Conservation (phyloP, 2,888 invertebrate species). For the Drosophila putrida region DNA sequence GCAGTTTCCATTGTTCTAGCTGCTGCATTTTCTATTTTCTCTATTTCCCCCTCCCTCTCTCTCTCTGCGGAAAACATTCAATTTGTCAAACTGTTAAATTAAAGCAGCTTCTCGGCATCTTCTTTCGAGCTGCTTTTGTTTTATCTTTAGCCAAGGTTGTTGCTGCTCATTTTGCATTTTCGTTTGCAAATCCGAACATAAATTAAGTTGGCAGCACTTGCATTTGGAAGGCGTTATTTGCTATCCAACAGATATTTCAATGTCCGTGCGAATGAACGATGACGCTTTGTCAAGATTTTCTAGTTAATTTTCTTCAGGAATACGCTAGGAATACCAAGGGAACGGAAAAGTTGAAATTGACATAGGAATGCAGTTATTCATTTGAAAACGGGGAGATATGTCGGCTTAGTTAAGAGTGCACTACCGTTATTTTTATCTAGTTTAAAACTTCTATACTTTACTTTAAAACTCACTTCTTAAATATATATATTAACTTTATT, state of each 20-base stretch:
- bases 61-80: conserved; percentile 55
- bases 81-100: conserved; percentile 77
- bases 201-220: conserved; percentile 72
- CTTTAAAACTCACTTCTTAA: too few relatives aligned
- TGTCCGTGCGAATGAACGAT: conserved; percentile 53
- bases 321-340: neutral
- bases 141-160: conserved; percentile 22
- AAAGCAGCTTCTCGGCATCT: conserved; percentile 44
- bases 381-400: neutral
- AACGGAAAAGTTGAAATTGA: neutral
- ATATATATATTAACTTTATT: too few relatives aligned
- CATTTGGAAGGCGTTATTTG: conserved; percentile 30
- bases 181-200: conserved; percentile 61
- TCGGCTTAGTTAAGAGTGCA: neutral
- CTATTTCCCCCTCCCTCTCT: neutral
- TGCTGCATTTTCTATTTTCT: conserved; percentile 11
- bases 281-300: conserved; percentile 59
- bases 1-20: conserved; percentile 15
- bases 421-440: neutral
- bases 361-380: conserved; percentile 2
- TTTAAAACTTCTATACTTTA: neutral
- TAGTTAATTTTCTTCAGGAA: conserved; percentile 48
- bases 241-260: conserved; percentile 47
- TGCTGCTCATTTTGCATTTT: conserved; percentile 30
- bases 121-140: conserved; percentile 9